A percentile compares a stretch with the other conserved stretches of the same genome.
Evolutionary conservation across 2,797 vertebrate genomes (phyloP).

Genomic region (Pseudocheirus occidentalis): DNA sequence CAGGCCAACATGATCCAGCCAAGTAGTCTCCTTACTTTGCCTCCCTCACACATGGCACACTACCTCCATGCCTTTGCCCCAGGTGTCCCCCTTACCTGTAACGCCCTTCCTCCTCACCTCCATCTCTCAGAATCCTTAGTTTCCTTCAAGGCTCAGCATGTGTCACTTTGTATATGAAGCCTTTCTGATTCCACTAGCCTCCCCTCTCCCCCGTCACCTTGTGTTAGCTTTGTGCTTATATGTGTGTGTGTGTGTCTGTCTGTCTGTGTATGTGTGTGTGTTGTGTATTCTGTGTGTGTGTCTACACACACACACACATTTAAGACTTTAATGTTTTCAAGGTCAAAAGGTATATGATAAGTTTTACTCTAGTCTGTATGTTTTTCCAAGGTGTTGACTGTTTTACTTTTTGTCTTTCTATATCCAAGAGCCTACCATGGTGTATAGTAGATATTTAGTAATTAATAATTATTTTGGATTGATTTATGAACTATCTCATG

Average conservation of each 20-base stretch:
- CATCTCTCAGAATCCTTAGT: not conserved
- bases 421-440: not conserved
- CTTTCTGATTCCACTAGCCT: not conserved
- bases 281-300: no score
- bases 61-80: not conserved
- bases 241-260: accelerated
- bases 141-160: not conserved
- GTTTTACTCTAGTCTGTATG: not conserved
- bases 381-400: not conserved
- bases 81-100: no score
- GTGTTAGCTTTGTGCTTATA: not conserved
- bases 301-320: no score
- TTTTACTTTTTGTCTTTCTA: not conserved
- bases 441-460: not conserved
- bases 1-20: not conserved
- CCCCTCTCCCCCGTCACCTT: not conserved
- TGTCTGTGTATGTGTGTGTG: not conserved
- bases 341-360: no score
- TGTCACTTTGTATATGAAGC: not conserved
- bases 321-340: no score
- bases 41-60: not conserved
- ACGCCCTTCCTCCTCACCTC: not conserved
- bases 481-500: not conserved
- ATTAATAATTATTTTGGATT: not conserved
- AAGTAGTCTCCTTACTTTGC: not conserved